Evolutionary conservation across 2,797 vertebrate species (phyloP), one percentile per base, ranked within the genome.

Genomic region (Chaunax sp.): DNA sequence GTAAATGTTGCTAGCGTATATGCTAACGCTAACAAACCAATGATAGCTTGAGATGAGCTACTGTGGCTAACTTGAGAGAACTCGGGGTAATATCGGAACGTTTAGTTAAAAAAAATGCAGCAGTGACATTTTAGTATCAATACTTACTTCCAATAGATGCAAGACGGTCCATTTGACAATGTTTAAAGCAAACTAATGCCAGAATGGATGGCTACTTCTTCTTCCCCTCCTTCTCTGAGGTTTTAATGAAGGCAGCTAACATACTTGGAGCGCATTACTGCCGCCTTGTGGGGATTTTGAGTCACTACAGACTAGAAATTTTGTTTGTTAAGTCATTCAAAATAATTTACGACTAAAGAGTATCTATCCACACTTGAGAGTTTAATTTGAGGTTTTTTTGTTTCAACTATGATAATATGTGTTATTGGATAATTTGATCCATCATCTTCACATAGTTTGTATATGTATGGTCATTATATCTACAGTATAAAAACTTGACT

Each of bases 141-240:
- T 23, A 91, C 92, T 89, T 88, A 94, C 94, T 93, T 67, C 91
- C 90, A 83, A 93, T 93, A 35, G 94, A 90, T 3, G 91, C 77
- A 8, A 95, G 64, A 1, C 92, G 90, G 19, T 95, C 94, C 94
- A 95, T 95, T 3, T n/a, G 28, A 51, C 4, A 16, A 18, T 3
- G 15, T 62, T 78, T 55, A 16, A 37, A 30, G 7, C 28, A 73
- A 67, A 58, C 20, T 41, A 56, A 53, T 3, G 7, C 3, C 30
- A 51, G 50, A 70, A 25, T 40, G 4, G 45, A 49, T 63, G 26
- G 7, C 43, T 30, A 28, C 0, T 28, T 16, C 2, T 35, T 28
- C 1, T 28, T 56, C 28, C 38, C 67, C 46, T 49, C 22, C 61
- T 55, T 53, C 41, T 54, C 22, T 4, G 0, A 6, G 1, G 1